These are phyloP conservation scores for Crenichthys baileyi DNA, from an alignment of 2,797 vertebrate species.

Conservation along the genomic window DNA sequence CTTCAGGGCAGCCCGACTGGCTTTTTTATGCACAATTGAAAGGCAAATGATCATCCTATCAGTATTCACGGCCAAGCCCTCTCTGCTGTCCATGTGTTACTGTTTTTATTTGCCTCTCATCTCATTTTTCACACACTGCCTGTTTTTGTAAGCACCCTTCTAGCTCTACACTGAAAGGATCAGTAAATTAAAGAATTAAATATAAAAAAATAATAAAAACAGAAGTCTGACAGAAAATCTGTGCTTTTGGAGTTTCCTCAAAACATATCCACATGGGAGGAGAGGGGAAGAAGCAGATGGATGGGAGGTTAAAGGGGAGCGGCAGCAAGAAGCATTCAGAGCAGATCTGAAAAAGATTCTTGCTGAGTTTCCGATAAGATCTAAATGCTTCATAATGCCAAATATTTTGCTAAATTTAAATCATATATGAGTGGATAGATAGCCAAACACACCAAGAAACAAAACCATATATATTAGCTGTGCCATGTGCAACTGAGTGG, in stretches of 20 bases:
- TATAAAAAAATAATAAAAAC: neutral
- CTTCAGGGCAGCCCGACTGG: slow-evolving; percentile 12
- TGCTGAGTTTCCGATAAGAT: slow-evolving; percentile 10
- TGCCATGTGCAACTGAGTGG: slow-evolving; percentile 21
- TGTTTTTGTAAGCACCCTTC: slow-evolving; percentile 19
- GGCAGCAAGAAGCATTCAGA: neutral
- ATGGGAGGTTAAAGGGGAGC: slow-evolving; percentile 47
- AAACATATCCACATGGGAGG: slow-evolving; percentile 25
- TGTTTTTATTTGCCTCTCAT: neutral
- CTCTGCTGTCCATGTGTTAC: slow-evolving; percentile 37
- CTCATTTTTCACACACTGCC: slow-evolving; percentile 40
- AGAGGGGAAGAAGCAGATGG: slow-evolving; percentile 33
- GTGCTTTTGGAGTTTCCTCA: slow-evolving; percentile 15
- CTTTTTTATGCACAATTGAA: slow-evolving; percentile 53
- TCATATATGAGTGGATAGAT: neutral
- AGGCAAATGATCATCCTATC: slow-evolving; percentile 64
- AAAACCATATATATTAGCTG: slow-evolving; percentile 36
- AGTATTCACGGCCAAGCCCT: slow-evolving; percentile 64
- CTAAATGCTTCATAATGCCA: slow-evolving; percentile 14
- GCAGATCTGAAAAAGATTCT: slow-evolving; percentile 9
- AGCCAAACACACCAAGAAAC: slow-evolving; percentile 13
- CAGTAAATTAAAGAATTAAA: slow-evolving; percentile 14
- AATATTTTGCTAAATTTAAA: slow-evolving; percentile 12
- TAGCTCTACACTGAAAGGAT: slow-evolving; percentile 9
- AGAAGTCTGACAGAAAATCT: slow-evolving; percentile 4